Base-by-base conservation (phyloP, 2,113 vertebrate species). In the Brachypteracias leptosomus region DNA sequence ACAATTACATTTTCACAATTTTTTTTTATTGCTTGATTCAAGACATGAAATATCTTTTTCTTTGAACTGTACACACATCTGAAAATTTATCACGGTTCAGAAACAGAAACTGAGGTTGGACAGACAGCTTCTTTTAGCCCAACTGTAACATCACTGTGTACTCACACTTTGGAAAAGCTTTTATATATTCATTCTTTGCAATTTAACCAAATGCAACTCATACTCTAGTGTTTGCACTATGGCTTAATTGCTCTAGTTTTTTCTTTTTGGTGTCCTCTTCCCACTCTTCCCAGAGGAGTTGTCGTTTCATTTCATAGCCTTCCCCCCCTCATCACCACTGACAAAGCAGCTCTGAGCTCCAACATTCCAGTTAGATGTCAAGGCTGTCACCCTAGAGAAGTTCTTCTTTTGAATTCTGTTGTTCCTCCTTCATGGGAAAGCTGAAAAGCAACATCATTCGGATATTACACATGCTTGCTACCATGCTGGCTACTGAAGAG, bases 301-400 rank as follows among this genome's bases (percentile, higher is more conserved):
- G 35, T 71, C 7, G 73, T 15, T 92, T 85, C 6, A 82, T 87
- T 89, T 75, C 44, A 59, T 22, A 62, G 59, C 16, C n/a, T 16
- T 74, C 26, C 42, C 31, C 31, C 42, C 28, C 62, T 9, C 8
- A 16, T 9, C 8, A 16, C 16, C 85, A 68, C 3, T 78, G 74
- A 97, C 84, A 90, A 95, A 96, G 90, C 68, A 81, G 65, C 85
- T 90, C 88, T 82, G 81, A 95, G 75, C 46, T 86, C 40, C 65
- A 90, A 57, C 90, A 94, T 95, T 95, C 90, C 90, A 72, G 47
- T 38, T 31, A 77, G 79, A 67, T 93, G 94, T 89, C 85, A 92
- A 86, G 14, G 31, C 66, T 89, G 85, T 93, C 89, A 95, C 79
- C 85, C 93, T 77, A 94, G 95, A 90, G 89, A 95, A 93, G 89